Base-by-base conservation (phyloP, 2,888 invertebrate species). In the Drosophila trichaetosa region DNA sequence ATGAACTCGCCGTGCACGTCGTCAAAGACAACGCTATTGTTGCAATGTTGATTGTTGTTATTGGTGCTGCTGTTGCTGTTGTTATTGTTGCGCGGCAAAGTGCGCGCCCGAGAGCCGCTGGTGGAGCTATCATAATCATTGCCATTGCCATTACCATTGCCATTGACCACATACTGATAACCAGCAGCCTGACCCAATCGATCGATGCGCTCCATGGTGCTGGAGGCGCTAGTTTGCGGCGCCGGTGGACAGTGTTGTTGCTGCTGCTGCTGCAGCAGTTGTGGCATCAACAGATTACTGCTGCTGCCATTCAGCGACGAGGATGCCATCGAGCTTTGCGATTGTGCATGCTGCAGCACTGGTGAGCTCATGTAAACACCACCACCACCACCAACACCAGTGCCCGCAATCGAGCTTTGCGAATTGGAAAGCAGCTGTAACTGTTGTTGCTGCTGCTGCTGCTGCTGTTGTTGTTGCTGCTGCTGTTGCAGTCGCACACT, bases 31-130 rank as follows among this genome's bases (percentile, higher is more conserved):
- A 62, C 94, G 93, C 58, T 65, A 18, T 36, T 69, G 53, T 58
- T 71, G 38, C 27, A n/a, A 34, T 21, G 10, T 56, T 79, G 36
- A 24, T 62, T 69, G 10, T 21, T 57, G 80, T 96, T 96, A 67
- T 96, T 52, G 27, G 18, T 62, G 48, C 18, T 42, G 24, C 27
- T 58, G 42, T 36, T 56, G 36, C 2, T 46, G 27, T 65, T 78
- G 33, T 67, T 82, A 59, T 83, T 84, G 82, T 96, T 96, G 70
- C 96, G 94, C 0, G 97, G 96, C 58, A 96, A 92, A 2, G 97
- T 97, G 29, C 96, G 95, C 1, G 96, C 96, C 48, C 96, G 70
- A 2, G 85, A 79, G 92, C 46, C 87, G 31, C 64, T 84, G 74
- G 60, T 73, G 73, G 79, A 38, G 76, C 81, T 62, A 69, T 82